Evolutionary conservation across 2,888 invertebrate genomes (phyloP).

Genomic region (Heteromyza rotundicornis): DNA sequence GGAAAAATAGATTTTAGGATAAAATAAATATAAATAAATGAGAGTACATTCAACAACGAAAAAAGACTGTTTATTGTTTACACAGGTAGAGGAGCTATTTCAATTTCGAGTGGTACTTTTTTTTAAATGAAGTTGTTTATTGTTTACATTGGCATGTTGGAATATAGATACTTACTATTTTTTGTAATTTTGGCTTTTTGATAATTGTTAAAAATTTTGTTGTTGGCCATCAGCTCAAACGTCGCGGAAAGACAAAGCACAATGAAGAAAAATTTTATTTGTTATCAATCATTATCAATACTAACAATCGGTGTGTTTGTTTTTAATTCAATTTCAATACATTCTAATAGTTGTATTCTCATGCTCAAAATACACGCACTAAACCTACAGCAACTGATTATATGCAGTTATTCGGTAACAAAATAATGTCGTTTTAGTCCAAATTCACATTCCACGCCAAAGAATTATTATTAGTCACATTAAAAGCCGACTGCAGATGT

Average conservation of each 20-base stretch:
- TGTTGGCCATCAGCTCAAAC: slow-evolving; percentile 63
- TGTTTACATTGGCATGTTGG: slow-evolving; percentile 31
- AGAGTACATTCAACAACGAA: slow-evolving; percentile 14
- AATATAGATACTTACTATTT: slow-evolving; percentile 60
- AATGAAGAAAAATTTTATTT: slow-evolving; percentile 58
- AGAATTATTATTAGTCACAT: background rate
- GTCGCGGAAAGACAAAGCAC: slow-evolving; percentile 65
- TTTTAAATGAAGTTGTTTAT: slow-evolving; percentile 8
- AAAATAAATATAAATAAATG: slow-evolving; percentile 4
- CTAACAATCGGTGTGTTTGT: background rate
- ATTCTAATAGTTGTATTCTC: background rate
- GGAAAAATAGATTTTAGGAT: too few relatives aligned
- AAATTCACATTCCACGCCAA: background rate
- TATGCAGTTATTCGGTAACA: background rate
- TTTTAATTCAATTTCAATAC: background rate
- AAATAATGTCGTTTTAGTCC: background rate
- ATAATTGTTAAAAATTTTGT: slow-evolving; percentile 59
- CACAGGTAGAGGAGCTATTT: slow-evolving; percentile 2
- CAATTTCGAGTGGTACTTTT: slow-evolving; percentile 2
- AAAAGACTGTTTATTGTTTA: background rate
- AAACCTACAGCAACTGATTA: background rate
- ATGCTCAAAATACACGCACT: background rate
- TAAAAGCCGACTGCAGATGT: too few relatives aligned
- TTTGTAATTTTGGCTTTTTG: slow-evolving; percentile 55
- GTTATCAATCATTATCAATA: slow-evolving; percentile 23